Conservation (phyloP, 2,113 vertebrate species). For the Leiothrix lutea region DNA sequence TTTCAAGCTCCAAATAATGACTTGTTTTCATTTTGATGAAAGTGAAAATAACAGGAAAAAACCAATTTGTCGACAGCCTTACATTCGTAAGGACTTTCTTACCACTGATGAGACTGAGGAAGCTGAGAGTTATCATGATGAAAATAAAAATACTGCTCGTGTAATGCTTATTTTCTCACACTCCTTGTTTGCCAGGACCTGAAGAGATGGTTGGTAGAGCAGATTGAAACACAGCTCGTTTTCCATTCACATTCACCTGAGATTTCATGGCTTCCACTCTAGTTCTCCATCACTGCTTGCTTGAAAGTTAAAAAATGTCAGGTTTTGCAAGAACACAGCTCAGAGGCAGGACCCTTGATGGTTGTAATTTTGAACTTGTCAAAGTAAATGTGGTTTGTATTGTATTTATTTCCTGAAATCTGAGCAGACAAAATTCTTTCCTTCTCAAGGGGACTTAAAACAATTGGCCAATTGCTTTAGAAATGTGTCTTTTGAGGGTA, state of each 20-base stretch:
- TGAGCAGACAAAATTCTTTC: neutral
- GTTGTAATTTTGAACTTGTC: slow-evolving; percentile 44
- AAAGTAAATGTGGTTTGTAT: slow-evolving; percentile 15
- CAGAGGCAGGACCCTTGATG: neutral
- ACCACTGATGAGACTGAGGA: neutral
- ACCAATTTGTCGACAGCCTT: neutral
- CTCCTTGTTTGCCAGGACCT: neutral
- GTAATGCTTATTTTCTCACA: neutral
- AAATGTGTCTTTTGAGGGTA: neutral
- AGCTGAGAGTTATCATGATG: neutral
- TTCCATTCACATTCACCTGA: neutral
- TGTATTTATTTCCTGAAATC: slow-evolving; percentile 28
- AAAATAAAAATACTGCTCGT: neutral
- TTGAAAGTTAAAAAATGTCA: slow-evolving; percentile 31
- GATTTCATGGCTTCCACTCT: slow-evolving; percentile 9
- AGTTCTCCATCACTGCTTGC: neutral
- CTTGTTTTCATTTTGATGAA: neutral
- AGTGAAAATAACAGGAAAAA: neutral
- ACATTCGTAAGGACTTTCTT: neutral
- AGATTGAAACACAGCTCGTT: neutral
- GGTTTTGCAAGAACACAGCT: neutral
- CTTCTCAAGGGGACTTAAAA: neutral
- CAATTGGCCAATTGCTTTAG: slow-evolving; percentile 7
- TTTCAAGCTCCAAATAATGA: neutral
- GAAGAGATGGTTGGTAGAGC: neutral